Evolutionary conservation across 2,888 invertebrate species (phyloP).

Genomic region (Muschampia plurimacula): DNA sequence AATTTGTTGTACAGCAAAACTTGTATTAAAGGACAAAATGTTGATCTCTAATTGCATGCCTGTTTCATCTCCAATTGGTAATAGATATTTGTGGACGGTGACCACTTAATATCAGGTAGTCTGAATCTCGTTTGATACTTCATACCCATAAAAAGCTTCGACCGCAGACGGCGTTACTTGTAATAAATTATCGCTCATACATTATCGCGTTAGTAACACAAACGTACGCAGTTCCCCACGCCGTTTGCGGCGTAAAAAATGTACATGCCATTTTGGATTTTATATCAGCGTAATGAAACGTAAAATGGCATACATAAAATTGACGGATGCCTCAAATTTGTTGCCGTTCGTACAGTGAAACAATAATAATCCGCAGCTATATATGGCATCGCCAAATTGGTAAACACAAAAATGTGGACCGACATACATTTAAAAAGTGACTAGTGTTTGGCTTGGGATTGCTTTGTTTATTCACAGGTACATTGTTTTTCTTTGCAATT

Average conservation of each 20-base stretch:
- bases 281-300: conserved; percentile 46
- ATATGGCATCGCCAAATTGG: conserved; percentile 51
- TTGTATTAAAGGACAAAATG: neutral
- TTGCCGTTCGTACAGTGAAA: conserved; percentile 50
- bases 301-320: conserved; percentile 47
- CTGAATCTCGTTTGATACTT: conserved; percentile 20
- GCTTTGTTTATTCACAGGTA: conserved; percentile 38
- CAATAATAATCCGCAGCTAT: conserved; percentile 51
- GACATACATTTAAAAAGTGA: conserved; percentile 49
- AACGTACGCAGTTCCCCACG: conserved; percentile 39
- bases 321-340: conserved; percentile 46
- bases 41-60: neutral
- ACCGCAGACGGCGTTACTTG: conserved; percentile 48
- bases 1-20: neutral
- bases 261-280: conserved; percentile 45
- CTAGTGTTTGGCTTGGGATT: conserved; percentile 41
- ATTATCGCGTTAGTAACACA: conserved; percentile 50
- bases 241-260: conserved; percentile 41
- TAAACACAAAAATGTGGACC: conserved; percentile 49
- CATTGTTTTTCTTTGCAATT: conserved; percentile 8
- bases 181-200: conserved; percentile 49
- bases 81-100: conserved; percentile 4
- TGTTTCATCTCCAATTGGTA: neutral
- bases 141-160: conserved; percentile 38
- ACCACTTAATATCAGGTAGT: conserved; percentile 22